phyloP scores from a whole-genome alignment of 2,888 invertebrate genomes.

The Dynastes grantii region DNA sequence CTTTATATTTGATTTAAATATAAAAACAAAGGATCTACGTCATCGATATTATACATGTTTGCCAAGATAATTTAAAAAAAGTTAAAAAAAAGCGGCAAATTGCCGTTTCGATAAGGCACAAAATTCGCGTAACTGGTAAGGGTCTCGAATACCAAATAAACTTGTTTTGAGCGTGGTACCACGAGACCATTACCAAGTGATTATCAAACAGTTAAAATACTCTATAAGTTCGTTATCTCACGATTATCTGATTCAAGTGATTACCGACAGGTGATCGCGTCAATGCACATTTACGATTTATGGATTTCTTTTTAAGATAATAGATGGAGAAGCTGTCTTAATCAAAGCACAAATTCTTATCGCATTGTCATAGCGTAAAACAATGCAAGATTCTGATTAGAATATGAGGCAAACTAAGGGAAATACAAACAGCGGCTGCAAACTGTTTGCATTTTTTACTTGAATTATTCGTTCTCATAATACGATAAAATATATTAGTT shows the following conservation, averaged over 20 bases:
- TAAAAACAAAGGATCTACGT: conserved; percentile 23
- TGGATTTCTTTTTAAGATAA: conserved; percentile 27
- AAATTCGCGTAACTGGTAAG: conserved; percentile 66
- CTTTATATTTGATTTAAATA: conserved; percentile 22
- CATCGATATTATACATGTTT: conserved; percentile 22
- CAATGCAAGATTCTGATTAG: not conserved
- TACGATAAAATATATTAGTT: too few relatives aligned
- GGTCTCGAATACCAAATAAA: conserved; percentile 69
- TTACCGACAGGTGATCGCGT: conserved; percentile 19
- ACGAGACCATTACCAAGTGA: conserved; percentile 66
- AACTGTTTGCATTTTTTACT: not conserved
- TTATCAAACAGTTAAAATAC: conserved; percentile 51
- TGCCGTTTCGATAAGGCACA: conserved; percentile 65
- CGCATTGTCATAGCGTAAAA: too few relatives aligned
- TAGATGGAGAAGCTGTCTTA: conserved; percentile 27
- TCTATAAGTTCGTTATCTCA: conserved; percentile 46
- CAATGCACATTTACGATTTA: not conserved
- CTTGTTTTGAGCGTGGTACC: conserved; percentile 62
- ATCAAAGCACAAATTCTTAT: not conserved
- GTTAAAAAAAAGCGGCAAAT: conserved; percentile 27
- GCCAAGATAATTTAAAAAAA: conserved; percentile 31
- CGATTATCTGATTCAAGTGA: conserved; percentile 37
- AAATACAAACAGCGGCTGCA: not conserved
- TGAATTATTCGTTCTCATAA: too few relatives aligned
- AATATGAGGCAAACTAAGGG: not conserved